A percentile compares a stretch with the other conserved stretches of the same genome.
These are phyloP conservation scores for Caenorhabditis doughertyi DNA, from an alignment of 2,888 invertebrate species.

Conservation along the genomic window DNA sequence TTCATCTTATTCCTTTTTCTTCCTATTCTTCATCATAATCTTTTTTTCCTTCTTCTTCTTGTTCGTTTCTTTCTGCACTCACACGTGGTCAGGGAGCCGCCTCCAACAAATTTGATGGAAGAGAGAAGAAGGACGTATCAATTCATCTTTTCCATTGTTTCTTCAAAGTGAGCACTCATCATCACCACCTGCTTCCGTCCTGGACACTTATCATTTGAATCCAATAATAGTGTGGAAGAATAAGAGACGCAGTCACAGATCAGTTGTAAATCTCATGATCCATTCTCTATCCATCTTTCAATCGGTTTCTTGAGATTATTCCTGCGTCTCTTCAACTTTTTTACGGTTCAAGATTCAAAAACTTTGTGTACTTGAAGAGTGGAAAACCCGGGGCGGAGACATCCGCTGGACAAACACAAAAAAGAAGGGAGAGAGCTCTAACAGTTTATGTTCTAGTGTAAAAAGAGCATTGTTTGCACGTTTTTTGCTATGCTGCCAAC, in stretches of 20 bases:
- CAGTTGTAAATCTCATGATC: conserved; percentile 63
- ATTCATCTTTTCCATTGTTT: conserved; percentile 51
- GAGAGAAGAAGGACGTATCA: conserved; percentile 39
- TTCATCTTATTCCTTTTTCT: conserved; percentile 9
- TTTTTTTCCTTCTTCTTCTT: background rate
- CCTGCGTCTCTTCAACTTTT: conserved; percentile 34
- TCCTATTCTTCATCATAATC: conserved; percentile 34
- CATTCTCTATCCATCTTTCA: conserved; percentile 18
- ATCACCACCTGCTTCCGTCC: conserved; percentile 49
- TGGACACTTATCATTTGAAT: conserved; percentile 44
- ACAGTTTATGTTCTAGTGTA: conserved; percentile 41
- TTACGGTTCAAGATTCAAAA: conserved; percentile 43
- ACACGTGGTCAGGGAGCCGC: conserved; percentile 27
- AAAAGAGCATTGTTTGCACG: conserved; percentile 41
- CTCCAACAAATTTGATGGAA: conserved; percentile 33
- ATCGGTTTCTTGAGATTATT: conserved; percentile 28
- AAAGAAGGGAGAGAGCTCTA: background rate
- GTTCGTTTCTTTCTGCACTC: conserved; percentile 28
- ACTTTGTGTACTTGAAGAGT: conserved; percentile 39
- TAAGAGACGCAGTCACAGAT: conserved; percentile 37
- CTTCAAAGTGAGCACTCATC: conserved; percentile 40
- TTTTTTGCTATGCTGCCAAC: conserved; percentile 16
- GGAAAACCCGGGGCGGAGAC: conserved; percentile 15
- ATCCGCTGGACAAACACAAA: conserved; percentile 57
- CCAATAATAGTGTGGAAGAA: conserved; percentile 18